Evolutionary conservation across 1,140 invertebrate species (phyloP).

Genomic region (Pomphorhynchus laevis): DNA sequence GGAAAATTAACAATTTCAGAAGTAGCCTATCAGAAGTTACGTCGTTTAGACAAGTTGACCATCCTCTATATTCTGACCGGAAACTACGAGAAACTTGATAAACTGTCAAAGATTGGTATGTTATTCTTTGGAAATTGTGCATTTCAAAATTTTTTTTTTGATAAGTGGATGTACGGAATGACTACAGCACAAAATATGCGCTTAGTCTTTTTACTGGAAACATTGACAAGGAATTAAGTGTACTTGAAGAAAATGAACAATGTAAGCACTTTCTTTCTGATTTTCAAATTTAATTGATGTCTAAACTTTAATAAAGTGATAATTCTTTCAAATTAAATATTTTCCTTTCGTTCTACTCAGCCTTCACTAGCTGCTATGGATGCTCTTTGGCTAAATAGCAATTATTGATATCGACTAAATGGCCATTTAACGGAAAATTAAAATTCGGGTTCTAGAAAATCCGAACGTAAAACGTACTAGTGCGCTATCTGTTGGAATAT

Average conservation of each 20-base stretch:
- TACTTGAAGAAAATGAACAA: background rate
- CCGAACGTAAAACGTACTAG: too few relatives aligned
- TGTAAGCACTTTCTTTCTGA: too few relatives aligned
- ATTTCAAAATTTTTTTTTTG: conserved; percentile 6
- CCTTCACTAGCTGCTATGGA: too few relatives aligned
- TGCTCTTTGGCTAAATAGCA: too few relatives aligned
- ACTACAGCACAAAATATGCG: background rate
- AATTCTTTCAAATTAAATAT: too few relatives aligned
- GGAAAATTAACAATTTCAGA: conserved; percentile 80
- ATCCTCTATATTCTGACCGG: conserved; percentile 93
- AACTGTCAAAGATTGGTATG: conserved; percentile 73
- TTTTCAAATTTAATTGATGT: too few relatives aligned
- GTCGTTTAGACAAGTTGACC: conserved; percentile 89
- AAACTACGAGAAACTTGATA: conserved; percentile 73
- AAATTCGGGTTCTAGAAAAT: too few relatives aligned
- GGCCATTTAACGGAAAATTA: too few relatives aligned
- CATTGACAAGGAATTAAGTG: background rate
- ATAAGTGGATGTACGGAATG: conserved; percentile 5
- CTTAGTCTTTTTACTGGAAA: background rate
- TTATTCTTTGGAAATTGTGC: background rate
- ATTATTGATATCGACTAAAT: too few relatives aligned
- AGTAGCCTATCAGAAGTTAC: conserved; percentile 95
- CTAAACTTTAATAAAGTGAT: too few relatives aligned
- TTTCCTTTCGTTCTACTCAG: too few relatives aligned
- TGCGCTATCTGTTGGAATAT: too few relatives aligned